phyloP scores from a whole-genome alignment of 2,113 vertebrate genomes.

The Vulpes ferrilata region DNA sequence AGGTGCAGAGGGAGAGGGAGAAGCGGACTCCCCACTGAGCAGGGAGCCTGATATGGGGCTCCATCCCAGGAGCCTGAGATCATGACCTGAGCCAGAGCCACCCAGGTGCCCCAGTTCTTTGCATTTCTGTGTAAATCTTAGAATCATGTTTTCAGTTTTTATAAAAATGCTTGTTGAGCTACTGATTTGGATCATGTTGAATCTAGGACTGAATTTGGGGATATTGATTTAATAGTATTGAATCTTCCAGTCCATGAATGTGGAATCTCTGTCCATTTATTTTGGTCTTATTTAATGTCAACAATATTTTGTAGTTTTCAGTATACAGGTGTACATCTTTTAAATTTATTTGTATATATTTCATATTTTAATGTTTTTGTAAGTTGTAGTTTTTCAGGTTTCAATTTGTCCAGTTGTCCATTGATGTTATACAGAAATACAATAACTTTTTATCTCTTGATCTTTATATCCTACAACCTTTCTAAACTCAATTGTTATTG shows the following conservation, averaged over 20 bases:
- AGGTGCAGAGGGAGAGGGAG: background rate
- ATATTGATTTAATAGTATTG: background rate
- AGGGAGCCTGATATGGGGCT: background rate
- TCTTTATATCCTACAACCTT: background rate
- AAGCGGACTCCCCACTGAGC: background rate
- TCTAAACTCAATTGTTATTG: background rate
- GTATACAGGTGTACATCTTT: background rate
- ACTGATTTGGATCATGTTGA: background rate
- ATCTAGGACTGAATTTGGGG: background rate
- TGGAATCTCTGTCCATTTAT: background rate
- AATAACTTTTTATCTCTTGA: background rate
- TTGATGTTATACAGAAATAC: background rate
- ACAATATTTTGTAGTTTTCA: background rate
- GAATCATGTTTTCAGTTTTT: background rate
- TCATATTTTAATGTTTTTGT: background rate
- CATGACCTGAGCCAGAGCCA: background rate
- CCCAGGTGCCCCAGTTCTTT: background rate
- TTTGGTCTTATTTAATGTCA: background rate
- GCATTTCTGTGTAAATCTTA: conserved; percentile 23
- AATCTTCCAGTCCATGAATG: background rate
- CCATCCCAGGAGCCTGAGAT: background rate
- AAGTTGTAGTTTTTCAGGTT: conserved; percentile 4
- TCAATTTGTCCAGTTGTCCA: background rate
- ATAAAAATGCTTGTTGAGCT: background rate
- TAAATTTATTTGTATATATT: background rate